These are phyloP conservation scores for Pipistrellus pipistrellus DNA, from an alignment of 2,797 vertebrate genomes.

Conservation along the genomic window DNA sequence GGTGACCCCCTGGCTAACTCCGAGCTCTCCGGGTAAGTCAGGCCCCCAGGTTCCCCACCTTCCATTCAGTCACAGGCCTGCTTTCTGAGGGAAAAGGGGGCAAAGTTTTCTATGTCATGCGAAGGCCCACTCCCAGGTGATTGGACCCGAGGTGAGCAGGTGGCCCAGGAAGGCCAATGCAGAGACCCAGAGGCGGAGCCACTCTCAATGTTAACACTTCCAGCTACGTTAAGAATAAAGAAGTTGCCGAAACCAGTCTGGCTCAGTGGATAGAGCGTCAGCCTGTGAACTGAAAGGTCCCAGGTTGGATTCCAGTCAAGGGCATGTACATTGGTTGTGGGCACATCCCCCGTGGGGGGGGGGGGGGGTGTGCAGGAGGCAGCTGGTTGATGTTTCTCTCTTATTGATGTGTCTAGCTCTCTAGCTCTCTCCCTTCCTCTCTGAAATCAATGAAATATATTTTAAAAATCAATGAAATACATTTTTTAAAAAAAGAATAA, in stretches of 20 bases:
- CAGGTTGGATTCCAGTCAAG: too few species aligned
- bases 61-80: neutral
- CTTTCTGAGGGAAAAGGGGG: neutral
- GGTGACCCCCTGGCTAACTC: neutral
- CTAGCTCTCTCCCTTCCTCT: too few species aligned
- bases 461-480: too few species aligned
- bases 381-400: too few species aligned
- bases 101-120: neutral
- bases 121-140: neutral
- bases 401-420: too few species aligned
- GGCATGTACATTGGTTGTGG: too few species aligned
- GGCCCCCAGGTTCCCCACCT: neutral
- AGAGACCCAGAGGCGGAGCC: neutral
- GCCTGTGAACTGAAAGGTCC: too few species aligned
- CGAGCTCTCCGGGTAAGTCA: neutral
- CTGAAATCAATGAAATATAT: too few species aligned
- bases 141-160: neutral
- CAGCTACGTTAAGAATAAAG: slow-evolving; percentile 43
- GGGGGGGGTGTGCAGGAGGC: too few species aligned
- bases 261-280: too few species aligned
- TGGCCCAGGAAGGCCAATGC: neutral
- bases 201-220: neutral
- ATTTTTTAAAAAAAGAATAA: slow-evolving; percentile 41
- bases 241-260: neutral
- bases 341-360: too few species aligned